phyloP scores from a whole-genome alignment of 2,888 invertebrate species.

The Cantharis flavilabris region DNA sequence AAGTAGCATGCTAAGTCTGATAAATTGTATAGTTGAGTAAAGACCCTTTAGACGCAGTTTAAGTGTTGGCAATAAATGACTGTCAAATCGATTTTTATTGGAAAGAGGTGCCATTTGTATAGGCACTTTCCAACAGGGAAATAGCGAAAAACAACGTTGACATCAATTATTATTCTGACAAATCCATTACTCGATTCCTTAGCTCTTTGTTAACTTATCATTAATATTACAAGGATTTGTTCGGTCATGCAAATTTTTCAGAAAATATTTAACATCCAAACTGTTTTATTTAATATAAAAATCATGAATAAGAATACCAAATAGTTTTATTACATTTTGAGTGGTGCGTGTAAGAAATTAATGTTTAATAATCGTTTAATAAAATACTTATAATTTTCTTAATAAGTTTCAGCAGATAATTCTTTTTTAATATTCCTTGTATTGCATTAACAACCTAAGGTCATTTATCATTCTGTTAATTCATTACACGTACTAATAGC shows the following conservation, averaged over 20 bases:
- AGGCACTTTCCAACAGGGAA: constrained; percentile 37
- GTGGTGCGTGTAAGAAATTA: neutral
- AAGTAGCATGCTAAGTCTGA: constrained; percentile 33
- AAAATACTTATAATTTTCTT: neutral
- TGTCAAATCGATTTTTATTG: constrained; percentile 44
- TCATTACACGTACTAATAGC: neutral
- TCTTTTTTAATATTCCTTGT: neutral
- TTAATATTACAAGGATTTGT: constrained; percentile 25
- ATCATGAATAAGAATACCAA: neutral
- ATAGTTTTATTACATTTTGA: neutral
- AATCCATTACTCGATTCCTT: constrained; percentile 37
- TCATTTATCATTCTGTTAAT: neutral
- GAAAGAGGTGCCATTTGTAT: constrained; percentile 42
- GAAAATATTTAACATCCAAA: neutral
- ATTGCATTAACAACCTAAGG: neutral
- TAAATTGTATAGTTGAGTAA: constrained; percentile 40
- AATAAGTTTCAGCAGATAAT: neutral
- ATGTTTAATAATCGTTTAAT: neutral
- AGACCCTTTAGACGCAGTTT: constrained; percentile 38
- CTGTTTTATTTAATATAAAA: neutral
- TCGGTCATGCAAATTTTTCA: neutral
- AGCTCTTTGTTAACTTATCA: constrained; percentile 32
- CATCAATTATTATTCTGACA: constrained; percentile 42
- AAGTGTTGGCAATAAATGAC: constrained; percentile 42
- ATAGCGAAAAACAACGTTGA: constrained; percentile 40